Percentiles rank a stretch among this genome's conserved stretches.
phyloP scores from a whole-genome alignment of 2,797 vertebrate genomes.

The Pantherophis vulpinus region DNA sequence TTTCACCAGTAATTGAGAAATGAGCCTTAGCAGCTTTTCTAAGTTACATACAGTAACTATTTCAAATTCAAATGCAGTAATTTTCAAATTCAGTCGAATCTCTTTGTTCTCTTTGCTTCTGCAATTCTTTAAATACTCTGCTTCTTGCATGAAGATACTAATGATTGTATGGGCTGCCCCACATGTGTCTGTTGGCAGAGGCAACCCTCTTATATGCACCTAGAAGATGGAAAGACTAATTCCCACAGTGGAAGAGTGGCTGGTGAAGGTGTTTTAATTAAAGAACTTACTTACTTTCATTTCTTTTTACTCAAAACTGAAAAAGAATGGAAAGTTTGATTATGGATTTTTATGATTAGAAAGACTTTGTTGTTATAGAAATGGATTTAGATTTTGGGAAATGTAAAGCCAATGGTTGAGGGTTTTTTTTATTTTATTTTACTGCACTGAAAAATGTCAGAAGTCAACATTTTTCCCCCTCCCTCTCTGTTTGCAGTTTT shows the following conservation, averaged over 20 bases:
- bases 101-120: not conserved
- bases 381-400: not conserved
- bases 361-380: not conserved
- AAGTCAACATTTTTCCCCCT: not conserved
- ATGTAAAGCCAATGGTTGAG: not conserved
- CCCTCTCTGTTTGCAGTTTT: not conserved
- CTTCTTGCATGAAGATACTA: not conserved
- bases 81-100: not conserved
- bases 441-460: not conserved
- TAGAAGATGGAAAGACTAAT: not conserved
- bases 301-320: not conserved
- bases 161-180: not conserved
- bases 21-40: not conserved
- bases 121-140: not conserved
- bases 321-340: not conserved
- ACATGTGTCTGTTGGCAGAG: not conserved
- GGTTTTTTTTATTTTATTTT: no score
- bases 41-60: not conserved
- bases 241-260: not conserved
- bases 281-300: not conserved
- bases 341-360: not conserved
- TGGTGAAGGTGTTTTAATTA: not conserved
- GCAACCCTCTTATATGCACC: not conserved
- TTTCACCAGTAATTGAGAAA: not conserved
- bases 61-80: not conserved